These are phyloP conservation scores for Clitarchus hookeri DNA, from an alignment of 2,888 invertebrate genomes.

Conservation along the genomic window DNA sequence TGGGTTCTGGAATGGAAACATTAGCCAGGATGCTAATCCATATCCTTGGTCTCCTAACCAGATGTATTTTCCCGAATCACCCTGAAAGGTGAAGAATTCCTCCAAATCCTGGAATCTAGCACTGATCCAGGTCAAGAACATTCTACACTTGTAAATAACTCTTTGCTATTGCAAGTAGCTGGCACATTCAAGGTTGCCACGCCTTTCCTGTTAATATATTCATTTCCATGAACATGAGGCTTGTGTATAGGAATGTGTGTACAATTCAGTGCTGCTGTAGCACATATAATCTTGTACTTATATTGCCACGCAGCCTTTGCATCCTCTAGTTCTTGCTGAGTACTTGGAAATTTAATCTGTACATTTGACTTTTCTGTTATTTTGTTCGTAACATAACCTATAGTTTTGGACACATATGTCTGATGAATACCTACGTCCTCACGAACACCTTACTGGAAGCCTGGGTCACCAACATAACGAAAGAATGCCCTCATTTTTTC, in stretches of 20 bases:
- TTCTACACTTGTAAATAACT: slow-evolving; percentile 35
- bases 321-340: no score
- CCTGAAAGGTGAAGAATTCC: background rate
- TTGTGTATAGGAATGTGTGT: background rate
- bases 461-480: background rate
- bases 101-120: slow-evolving; percentile 33
- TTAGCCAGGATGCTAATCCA: slow-evolving; percentile 19
- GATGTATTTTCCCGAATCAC: background rate
- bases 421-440: background rate
- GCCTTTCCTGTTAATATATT: slow-evolving; percentile 18
- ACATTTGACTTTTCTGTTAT: background rate
- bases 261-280: slow-evolving; percentile 19
- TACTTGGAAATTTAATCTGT: background rate
- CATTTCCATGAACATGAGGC: slow-evolving; percentile 4
- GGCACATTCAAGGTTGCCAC: slow-evolving; percentile 34
- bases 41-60: background rate
- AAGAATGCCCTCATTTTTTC: background rate
- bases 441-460: background rate
- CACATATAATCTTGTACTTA: slow-evolving; percentile 19
- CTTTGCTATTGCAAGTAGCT: slow-evolving; percentile 35
- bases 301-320: background rate
- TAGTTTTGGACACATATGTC: background rate
- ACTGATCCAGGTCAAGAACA: slow-evolving; percentile 37
- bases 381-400: background rate
- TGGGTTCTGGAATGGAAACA: background rate